A percentile compares a stretch with the other conserved stretches of the same genome.
Evolutionary conservation across 2,797 vertebrate species (phyloP).

Genomic region (Diglossa cyanea): DNA sequence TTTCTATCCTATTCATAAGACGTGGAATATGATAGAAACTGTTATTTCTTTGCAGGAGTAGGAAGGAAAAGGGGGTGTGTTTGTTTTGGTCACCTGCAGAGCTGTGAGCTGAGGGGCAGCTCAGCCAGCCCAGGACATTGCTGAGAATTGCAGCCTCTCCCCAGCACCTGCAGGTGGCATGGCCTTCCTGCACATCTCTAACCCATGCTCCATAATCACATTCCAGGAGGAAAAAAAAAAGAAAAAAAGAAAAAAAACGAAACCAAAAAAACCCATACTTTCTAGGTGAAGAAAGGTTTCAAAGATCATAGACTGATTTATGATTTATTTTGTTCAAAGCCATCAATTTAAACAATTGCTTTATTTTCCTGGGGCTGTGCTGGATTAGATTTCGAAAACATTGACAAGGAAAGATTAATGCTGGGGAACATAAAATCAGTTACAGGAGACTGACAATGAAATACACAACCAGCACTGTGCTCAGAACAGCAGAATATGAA

Average conservation of each 20-base stretch:
- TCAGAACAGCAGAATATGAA: not conserved
- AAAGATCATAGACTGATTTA: not conserved
- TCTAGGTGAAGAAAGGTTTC: not conserved
- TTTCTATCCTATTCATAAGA: not conserved
- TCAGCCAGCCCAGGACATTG: not conserved
- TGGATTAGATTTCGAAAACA: conserved; percentile 34
- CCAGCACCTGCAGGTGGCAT: conserved; percentile 69
- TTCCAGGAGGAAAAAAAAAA: rapidly evolving
- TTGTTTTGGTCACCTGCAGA: not conserved
- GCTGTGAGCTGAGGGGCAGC: not conserved
- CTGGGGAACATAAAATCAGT: not conserved
- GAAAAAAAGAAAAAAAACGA: rapidly evolving
- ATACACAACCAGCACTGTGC: not conserved
- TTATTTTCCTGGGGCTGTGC: conserved; percentile 19
- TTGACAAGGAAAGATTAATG: conserved; percentile 19
- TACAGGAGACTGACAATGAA: conserved; percentile 14
- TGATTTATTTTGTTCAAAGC: not conserved
- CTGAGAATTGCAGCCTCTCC: not conserved
- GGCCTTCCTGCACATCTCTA: not conserved
- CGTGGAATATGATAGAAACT: not conserved
- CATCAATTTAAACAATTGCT: conserved; percentile 28
- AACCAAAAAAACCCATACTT: not conserved
- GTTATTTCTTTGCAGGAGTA: not conserved
- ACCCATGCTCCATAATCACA: not conserved
- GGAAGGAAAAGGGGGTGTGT: rapidly evolving